Conservation (phyloP, 2,797 vertebrate species). For the Squalus acanthias region DNA sequence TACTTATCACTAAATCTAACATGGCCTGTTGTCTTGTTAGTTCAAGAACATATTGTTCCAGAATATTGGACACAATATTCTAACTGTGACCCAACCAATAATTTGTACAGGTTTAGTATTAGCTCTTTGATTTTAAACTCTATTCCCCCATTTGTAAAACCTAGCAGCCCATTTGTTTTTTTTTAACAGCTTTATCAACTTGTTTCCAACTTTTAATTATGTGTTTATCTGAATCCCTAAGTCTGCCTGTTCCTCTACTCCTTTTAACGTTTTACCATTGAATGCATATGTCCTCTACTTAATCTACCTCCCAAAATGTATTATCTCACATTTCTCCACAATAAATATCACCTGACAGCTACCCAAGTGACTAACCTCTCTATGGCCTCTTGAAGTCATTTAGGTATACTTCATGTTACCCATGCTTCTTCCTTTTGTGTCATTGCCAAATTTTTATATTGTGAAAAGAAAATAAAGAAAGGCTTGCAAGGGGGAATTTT, state of each 20-base stretch:
- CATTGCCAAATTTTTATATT: not conserved
- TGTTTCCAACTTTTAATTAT: not conserved
- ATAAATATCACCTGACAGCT: not conserved
- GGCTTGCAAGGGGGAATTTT: not conserved
- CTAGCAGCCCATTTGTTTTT: not conserved
- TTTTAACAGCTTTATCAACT: not conserved
- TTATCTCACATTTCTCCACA: not conserved
- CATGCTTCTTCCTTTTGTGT: not conserved
- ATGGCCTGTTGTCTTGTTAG: not conserved
- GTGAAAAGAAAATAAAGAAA: not conserved
- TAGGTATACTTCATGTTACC: not conserved
- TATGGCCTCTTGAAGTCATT: not conserved
- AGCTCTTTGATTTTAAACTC: not conserved
- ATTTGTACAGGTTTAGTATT: not conserved
- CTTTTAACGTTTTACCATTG: not conserved
- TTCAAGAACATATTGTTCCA: not conserved
- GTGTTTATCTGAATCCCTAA: not conserved
- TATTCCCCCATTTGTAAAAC: not conserved
- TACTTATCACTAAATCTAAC: not conserved
- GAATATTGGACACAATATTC: not conserved
- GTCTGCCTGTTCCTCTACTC: not conserved
- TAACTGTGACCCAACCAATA: not conserved
- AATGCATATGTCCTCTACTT: too few species aligned
- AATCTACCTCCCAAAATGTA: too few species aligned
- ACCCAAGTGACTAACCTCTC: not conserved